These are phyloP conservation scores for Alces alces DNA, from an alignment of 2,113 vertebrate species.

Conservation along the genomic window DNA sequence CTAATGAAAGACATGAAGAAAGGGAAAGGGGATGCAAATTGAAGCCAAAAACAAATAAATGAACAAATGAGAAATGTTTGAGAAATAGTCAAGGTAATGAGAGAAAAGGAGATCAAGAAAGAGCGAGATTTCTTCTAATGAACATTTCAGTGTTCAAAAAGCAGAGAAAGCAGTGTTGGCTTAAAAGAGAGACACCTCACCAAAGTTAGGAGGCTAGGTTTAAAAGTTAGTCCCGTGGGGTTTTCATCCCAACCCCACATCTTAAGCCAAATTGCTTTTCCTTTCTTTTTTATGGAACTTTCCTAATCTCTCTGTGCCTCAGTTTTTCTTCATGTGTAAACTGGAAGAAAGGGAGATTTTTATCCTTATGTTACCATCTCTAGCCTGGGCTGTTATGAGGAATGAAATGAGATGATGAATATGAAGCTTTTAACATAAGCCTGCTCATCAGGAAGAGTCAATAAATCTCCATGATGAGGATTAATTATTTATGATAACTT, in stretches of 20 bases:
- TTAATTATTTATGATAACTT: not conserved
- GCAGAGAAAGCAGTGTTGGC: not conserved
- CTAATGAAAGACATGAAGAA: slow-evolving; percentile 39
- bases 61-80: not conserved
- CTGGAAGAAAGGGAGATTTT: not conserved
- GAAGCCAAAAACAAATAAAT: slow-evolving; percentile 26
- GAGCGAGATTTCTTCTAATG: not conserved
- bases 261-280: not conserved
- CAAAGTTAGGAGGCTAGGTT: not conserved
- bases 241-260: not conserved
- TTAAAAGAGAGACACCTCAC: not conserved
- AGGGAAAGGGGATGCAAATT: not conserved
- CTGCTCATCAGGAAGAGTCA: not conserved
- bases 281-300: not conserved
- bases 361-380: not conserved
- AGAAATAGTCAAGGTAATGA: not conserved
- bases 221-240: not conserved
- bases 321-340: slow-evolving; percentile 4
- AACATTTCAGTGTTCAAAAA: not conserved
- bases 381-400: not conserved
- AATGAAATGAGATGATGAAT: not conserved
- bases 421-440: not conserved
- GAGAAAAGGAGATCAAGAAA: not conserved
- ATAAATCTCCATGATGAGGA: not conserved
- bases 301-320: not conserved